phyloP scores from a whole-genome alignment of 2,797 vertebrate genomes.

The Psittacula derbiana region DNA sequence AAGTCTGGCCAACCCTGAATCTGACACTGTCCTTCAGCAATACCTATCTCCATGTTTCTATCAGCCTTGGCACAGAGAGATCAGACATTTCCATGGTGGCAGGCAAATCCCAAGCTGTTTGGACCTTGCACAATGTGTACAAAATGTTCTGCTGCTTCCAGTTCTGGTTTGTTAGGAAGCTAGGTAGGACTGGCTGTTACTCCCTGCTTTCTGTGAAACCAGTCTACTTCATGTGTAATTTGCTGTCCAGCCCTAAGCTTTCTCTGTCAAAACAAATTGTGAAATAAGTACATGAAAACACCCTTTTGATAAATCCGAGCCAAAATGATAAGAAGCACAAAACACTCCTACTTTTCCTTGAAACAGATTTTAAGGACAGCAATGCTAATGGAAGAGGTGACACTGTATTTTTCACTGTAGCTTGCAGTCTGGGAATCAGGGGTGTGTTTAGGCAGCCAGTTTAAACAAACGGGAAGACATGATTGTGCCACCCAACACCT shows the following conservation, averaged over 20 bases:
- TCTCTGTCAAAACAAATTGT: background rate
- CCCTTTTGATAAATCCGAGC: background rate
- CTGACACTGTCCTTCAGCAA: background rate
- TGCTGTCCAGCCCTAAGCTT: background rate
- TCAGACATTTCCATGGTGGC: background rate
- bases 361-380: background rate
- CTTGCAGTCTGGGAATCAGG: background rate
- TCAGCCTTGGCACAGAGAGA: background rate
- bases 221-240: background rate
- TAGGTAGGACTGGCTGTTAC: background rate
- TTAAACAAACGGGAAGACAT: background rate
- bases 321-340: background rate
- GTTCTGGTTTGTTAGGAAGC: background rate
- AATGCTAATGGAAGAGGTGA: background rate
- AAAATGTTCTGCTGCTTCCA: background rate
- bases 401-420: background rate
- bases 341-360: background rate
- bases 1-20: background rate
- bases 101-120: background rate
- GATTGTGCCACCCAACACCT: background rate
- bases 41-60: background rate
- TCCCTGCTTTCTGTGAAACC: background rate
- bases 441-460: background rate
- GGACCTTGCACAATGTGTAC: background rate
- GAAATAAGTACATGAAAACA: background rate